Percentiles rank a stretch among this genome's conserved stretches.
phyloP scores from a whole-genome alignment of 1,140 invertebrate species.

The Drosophila triauraria region DNA sequence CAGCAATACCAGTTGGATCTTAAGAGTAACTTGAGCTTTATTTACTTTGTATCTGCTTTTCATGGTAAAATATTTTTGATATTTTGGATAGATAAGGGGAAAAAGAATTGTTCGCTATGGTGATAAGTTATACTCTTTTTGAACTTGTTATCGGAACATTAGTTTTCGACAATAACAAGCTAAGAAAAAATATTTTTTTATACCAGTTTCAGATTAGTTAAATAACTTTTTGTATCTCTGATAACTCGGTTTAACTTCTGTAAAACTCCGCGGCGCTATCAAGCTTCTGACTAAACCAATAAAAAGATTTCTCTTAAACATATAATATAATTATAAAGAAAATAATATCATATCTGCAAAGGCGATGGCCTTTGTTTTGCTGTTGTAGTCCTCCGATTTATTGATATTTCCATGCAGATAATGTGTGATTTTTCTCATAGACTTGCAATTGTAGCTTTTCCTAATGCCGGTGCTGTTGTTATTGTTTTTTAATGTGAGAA shows the following conservation, averaged over 20 bases:
- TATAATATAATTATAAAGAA: background rate
- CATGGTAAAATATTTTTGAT: conserved; percentile 68
- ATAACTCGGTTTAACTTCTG: too few relatives aligned
- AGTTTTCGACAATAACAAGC: too few relatives aligned
- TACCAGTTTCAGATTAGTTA: too few relatives aligned
- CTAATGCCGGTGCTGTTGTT: conserved; percentile 33
- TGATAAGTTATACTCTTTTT: background rate
- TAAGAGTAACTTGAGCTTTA: conserved; percentile 15
- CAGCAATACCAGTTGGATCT: conserved; percentile 20
- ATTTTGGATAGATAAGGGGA: conserved; percentile 44
- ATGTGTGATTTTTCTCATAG: conserved; percentile 83
- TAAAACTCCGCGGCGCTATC: too few relatives aligned
- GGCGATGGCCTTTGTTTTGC: conserved; percentile 50
- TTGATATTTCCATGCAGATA: conserved; percentile 80
- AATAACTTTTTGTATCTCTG: too few relatives aligned
- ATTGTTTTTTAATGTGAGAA: conserved; percentile 76
- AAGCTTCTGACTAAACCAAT: too few relatives aligned
- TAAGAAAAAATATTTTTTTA: too few relatives aligned
- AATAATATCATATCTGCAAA: background rate
- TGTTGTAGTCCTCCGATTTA: conserved; percentile 63
- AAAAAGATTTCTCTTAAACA: background rate
- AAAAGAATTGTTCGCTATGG: background rate
- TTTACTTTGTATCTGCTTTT: conserved; percentile 47
- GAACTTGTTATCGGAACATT: too few relatives aligned
- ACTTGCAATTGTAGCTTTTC: conserved; percentile 40